Evolutionary conservation across 1,140 invertebrate genomes (phyloP), one percentile per base, ranked within the genome.

Genomic region (Limonius californicus): DNA sequence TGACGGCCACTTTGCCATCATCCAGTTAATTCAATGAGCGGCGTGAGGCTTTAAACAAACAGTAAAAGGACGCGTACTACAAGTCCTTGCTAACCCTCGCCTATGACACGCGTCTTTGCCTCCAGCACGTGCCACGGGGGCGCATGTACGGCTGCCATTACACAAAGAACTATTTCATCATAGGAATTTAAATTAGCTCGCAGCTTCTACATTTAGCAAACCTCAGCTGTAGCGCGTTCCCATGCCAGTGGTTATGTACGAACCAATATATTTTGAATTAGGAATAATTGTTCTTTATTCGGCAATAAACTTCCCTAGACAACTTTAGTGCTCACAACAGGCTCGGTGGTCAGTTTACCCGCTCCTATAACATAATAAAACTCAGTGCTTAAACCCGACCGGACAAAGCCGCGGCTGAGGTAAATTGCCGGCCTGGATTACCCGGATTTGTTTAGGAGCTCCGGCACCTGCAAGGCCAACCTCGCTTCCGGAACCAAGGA

Each of bases 401-500:
- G 72, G 68, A 71, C 72, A 71, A 74, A 76, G 75, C 74, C 72
- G 65, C 65, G 74, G 74, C 76, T 76, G 74, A 76, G 73, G 76
- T 78, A 78, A 78, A 78, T 78, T 78, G 77, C 77, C 73, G 76
- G 73, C 74, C 69, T 63, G 76, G 77, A 78, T 78, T 78, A 78
- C 70, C 61, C 67, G 76, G 77, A 78, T 78, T 78, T 78, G 76
- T 76, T 77, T 76, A 68, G 72, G 69, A 71, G 75, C 72, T 72
- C 70, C 73, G 67, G 69, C 67, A 70, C 70, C 68, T 72, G 69
- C 64, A 71, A 68, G 15, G 0, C 61, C 68, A 64, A 50, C 53
- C 57, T 60, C 57, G 54, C 64, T 57, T 61, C 65, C 62, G 57
- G 47, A 55, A 56, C 61, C 57, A 57, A 64, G 68, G 57, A 69